Conservation (phyloP, 1,140 invertebrate genomes). For the Cheumatopsyche charites region DNA sequence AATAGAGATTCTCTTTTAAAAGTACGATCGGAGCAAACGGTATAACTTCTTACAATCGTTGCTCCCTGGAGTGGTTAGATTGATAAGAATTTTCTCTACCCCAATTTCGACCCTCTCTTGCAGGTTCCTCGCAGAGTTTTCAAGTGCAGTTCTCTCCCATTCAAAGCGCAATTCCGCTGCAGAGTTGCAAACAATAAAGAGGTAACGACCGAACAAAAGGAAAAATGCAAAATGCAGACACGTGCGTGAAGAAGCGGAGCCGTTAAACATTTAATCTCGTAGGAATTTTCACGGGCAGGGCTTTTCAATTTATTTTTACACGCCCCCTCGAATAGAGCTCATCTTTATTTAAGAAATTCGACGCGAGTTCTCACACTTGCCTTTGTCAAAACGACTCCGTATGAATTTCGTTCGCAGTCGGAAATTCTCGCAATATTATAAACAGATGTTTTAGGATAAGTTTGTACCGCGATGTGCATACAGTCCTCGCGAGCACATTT, state of each 20-base stretch:
- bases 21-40: not conserved
- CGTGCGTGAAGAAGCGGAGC: not conserved
- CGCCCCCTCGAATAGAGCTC: not conserved
- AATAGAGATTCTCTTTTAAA: too few relatives aligned
- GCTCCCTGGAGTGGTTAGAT: not conserved
- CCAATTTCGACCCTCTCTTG: not conserved
- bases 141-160: not conserved
- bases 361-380: too few relatives aligned
- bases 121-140: not conserved
- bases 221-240: not conserved
- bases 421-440: too few relatives aligned
- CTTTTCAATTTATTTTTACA: conserved; percentile 7
- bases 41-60: not conserved
- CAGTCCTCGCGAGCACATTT: too few relatives aligned
- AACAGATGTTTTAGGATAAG: too few relatives aligned
- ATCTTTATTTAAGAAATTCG: too few relatives aligned
- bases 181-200: not conserved
- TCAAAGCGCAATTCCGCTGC: not conserved
- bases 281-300: not conserved
- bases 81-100: conserved; percentile 9
- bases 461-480: too few relatives aligned
- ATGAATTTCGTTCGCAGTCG: too few relatives aligned
- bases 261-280: not conserved
- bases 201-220: not conserved
- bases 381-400: too few relatives aligned